phyloP scores from a whole-genome alignment of 2,113 vertebrate species.

The Odontophorus gujanensis region DNA sequence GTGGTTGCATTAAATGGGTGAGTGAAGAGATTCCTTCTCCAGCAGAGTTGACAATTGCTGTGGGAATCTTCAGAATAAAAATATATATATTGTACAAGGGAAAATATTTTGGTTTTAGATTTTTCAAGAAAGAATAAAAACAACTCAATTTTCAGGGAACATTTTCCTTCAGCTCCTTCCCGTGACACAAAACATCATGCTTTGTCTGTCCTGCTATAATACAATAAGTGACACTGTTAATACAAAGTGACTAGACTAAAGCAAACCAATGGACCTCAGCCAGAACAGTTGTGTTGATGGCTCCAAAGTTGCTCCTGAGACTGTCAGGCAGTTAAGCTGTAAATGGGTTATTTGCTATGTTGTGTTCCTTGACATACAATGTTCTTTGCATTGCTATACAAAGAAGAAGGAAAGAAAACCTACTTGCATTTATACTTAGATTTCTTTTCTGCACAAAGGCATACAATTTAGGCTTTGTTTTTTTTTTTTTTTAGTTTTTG shows the following conservation, averaged over 20 bases:
- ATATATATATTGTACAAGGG: not conserved
- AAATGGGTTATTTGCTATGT: not conserved
- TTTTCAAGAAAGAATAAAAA: not conserved
- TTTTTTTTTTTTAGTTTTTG: not conserved
- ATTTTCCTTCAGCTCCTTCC: not conserved
- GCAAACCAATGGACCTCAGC: not conserved
- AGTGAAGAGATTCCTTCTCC: not conserved
- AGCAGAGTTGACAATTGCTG: not conserved
- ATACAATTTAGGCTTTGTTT: not conserved
- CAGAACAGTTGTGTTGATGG: not conserved
- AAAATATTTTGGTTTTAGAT: not conserved
- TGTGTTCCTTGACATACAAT: not conserved
- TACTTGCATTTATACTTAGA: not conserved
- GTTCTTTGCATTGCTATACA: not conserved
- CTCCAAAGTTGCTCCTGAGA: constrained; percentile 3
- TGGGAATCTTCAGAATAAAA: not conserved
- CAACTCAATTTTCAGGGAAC: not conserved
- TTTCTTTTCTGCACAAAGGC: not conserved
- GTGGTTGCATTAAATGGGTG: not conserved
- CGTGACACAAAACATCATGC: not conserved
- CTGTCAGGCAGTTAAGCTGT: not conserved
- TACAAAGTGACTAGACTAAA: constrained; percentile 7
- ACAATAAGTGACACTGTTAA: not conserved
- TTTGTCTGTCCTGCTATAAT: not conserved
- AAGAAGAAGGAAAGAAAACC: not conserved